These are phyloP conservation scores for Agelas oroides DNA, from an alignment of 37 sponge, comb jelly and placozoan genomes.

Conservation along the genomic window DNA sequence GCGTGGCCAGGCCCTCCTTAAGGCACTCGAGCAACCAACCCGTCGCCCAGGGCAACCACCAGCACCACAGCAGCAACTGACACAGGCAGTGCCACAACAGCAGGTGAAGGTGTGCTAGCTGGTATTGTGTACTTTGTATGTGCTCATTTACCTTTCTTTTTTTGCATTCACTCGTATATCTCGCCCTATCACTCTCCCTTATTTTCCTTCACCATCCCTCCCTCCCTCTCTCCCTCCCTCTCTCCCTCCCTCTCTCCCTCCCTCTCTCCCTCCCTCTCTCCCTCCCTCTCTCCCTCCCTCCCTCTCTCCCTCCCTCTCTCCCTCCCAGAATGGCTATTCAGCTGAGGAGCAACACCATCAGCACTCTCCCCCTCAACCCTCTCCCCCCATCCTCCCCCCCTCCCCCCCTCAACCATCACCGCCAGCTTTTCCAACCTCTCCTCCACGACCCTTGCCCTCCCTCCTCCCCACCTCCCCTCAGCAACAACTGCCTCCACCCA, in stretches of 20 bases:
- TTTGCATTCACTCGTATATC: too few species aligned
- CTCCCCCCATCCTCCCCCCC: neutral
- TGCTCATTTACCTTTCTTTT: too few species aligned
- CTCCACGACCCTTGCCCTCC: neutral
- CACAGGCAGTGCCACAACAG: neutral
- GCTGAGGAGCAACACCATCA: too few species aligned
- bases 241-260: neutral
- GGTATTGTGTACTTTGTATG: too few species aligned
- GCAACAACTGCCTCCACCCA: too few species aligned
- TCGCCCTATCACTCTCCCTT: too few species aligned
- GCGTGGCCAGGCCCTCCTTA: conserved; percentile 73
- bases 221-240: too few species aligned
- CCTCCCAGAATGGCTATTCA: neutral
- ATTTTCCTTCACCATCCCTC: too few species aligned
- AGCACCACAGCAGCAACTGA: neutral
- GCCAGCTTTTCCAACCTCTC: too few species aligned
- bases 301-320: too few species aligned
- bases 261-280: neutral
- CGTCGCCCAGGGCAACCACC: conserved; percentile 55
- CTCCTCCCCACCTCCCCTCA: neutral
- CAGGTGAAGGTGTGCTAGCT: neutral
- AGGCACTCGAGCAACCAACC: conserved; percentile 56
- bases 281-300: too few species aligned
- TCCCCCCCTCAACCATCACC: too few species aligned
- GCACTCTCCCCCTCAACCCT: neutral